phyloP scores from a whole-genome alignment of 1,140 invertebrate species.

The Tyrophagus putrescentiae region DNA sequence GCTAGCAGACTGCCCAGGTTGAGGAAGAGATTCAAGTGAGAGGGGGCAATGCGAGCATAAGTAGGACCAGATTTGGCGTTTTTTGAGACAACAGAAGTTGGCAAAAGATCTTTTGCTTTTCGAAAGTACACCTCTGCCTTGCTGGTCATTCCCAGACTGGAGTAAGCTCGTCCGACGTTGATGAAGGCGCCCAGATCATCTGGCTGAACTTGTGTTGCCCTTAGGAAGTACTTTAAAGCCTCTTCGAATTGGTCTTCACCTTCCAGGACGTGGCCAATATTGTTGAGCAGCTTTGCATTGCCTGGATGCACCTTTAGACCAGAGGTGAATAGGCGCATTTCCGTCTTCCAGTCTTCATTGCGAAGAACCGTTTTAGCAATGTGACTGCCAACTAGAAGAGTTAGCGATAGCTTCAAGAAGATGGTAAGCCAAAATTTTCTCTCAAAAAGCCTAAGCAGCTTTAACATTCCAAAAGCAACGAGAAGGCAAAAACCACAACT shows the following conservation, averaged over 20 bases:
- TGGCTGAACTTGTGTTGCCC: slow-evolving; percentile 80
- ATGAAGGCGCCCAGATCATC: slow-evolving; percentile 94
- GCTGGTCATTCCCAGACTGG: slow-evolving; percentile 73
- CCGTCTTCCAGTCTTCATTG: slow-evolving; percentile 44
- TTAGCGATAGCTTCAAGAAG: neutral
- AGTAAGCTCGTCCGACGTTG: slow-evolving; percentile 87
- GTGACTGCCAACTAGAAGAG: slow-evolving; percentile 8
- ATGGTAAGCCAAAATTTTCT: too few relatives aligned
- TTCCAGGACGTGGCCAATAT: slow-evolving; percentile 88
- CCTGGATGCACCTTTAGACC: slow-evolving; percentile 68
- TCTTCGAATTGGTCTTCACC: slow-evolving; percentile 65
- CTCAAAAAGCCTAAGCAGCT: slow-evolving; percentile 33
- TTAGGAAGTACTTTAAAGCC: slow-evolving; percentile 78
- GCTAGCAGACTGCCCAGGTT: slow-evolving; percentile 89
- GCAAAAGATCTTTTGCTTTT: slow-evolving; percentile 74
- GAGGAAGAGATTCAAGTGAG: slow-evolving; percentile 87
- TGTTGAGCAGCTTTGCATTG: slow-evolving; percentile 94
- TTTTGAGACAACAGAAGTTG: neutral
- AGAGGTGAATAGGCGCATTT: slow-evolving; percentile 83
- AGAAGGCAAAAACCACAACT: slow-evolving; percentile 67
- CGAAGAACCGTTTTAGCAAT: slow-evolving; percentile 2
- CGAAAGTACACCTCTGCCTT: slow-evolving; percentile 83
- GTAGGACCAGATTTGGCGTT: slow-evolving; percentile 57
- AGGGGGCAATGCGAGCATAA: slow-evolving; percentile 84
- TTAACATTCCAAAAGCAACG: slow-evolving; percentile 48